These are phyloP conservation scores for Gari tellinella DNA, from an alignment of 2,888 invertebrate species.

Conservation along the genomic window DNA sequence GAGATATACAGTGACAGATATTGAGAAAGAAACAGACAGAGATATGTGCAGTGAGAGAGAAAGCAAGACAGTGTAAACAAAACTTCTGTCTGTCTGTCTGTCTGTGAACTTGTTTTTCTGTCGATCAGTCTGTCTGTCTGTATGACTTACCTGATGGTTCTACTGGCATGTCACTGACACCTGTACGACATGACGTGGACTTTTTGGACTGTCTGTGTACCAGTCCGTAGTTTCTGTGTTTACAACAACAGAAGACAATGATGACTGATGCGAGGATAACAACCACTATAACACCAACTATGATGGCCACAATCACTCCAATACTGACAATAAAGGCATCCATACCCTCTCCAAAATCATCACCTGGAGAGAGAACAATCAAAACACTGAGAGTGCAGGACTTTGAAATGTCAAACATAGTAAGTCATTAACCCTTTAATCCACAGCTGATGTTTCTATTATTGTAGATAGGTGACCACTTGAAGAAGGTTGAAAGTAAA, in stretches of 20 bases:
- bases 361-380: constrained; percentile 50
- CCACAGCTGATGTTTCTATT: no score
- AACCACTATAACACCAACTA: constrained; percentile 69
- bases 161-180: constrained; percentile 30
- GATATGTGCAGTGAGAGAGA: no score
- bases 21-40: no score
- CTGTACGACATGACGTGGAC: constrained; percentile 32
- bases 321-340: constrained; percentile 71
- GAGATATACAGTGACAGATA: no score
- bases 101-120: no score
- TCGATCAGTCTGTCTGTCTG: no score
- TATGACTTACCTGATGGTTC: constrained; percentile 50
- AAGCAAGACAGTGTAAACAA: no score
- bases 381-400: not conserved
- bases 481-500: no score
- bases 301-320: constrained; percentile 70
- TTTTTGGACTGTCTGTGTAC: constrained; percentile 36
- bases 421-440: no score
- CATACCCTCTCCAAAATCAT: constrained; percentile 66
- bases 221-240: constrained; percentile 42
- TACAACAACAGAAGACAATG: constrained; percentile 73
- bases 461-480: no score
- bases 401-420: not conserved
- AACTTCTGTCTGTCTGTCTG: no score
- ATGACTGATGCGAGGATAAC: constrained; percentile 66